Conservation (phyloP, 2,113 vertebrate genomes). For the Eira barbara region DNA sequence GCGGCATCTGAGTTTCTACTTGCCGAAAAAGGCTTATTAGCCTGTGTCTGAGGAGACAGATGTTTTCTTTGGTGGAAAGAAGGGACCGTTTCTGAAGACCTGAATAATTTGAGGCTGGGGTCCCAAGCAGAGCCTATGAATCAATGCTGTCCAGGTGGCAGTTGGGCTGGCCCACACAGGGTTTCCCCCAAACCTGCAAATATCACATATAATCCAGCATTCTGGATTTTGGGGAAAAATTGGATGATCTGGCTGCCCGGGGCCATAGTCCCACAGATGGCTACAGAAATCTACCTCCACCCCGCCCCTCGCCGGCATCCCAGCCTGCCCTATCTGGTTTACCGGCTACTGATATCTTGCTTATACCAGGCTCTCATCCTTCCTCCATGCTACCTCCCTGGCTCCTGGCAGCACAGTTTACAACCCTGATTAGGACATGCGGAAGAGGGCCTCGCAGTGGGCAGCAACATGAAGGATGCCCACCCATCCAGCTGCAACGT, state of each 20-base stretch:
- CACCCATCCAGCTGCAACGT: not conserved
- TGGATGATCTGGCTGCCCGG: not conserved
- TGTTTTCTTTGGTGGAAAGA: not conserved
- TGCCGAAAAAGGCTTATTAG: not conserved
- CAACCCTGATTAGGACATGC: not conserved
- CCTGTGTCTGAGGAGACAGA: not conserved
- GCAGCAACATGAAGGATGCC: not conserved
- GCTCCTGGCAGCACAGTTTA: not conserved
- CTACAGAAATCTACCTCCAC: not conserved
- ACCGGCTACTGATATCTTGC: not conserved
- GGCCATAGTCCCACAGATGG: not conserved
- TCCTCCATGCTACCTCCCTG: not conserved
- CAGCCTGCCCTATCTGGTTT: not conserved
- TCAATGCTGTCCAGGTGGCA: not conserved
- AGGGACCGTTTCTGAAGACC: not conserved
- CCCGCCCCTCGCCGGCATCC: accelerated
- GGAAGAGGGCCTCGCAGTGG: too few relatives aligned
- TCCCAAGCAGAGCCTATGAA: not conserved
- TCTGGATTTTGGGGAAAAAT: not conserved
- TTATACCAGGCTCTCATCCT: not conserved
- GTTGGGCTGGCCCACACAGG: not conserved
- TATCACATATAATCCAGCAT: not conserved
- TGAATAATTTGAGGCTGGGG: not conserved
- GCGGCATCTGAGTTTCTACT: not conserved
- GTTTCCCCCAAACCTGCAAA: not conserved